A percentile compares a stretch with the other conserved stretches of the same genome.
Evolutionary conservation across 2,797 vertebrate genomes (phyloP).

Genomic region (Molossus alvarezi): DNA sequence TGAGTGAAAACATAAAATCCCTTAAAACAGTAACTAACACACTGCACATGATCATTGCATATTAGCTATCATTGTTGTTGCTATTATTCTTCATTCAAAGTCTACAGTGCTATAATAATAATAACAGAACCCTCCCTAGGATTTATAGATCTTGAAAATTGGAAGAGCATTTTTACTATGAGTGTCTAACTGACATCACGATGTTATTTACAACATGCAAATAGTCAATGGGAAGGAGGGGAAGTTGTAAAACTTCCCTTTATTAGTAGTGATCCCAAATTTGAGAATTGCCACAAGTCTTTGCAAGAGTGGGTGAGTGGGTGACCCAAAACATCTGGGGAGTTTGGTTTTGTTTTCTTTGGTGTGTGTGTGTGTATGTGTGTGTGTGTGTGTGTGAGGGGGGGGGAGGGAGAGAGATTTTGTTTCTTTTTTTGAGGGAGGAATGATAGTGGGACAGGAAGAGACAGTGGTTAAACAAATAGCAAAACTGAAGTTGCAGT

Average conservation of each 20-base stretch:
- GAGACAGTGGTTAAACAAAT: not conserved
- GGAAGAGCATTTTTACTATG: conserved; percentile 79
- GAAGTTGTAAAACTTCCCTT: conserved; percentile 68
- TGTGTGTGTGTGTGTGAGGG: no score
- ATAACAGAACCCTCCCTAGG: conserved; percentile 48
- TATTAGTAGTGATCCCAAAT: conserved; percentile 3
- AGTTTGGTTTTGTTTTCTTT: conserved; percentile 8
- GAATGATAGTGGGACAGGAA: not conserved
- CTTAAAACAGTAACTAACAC: not conserved
- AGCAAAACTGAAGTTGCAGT: not conserved
- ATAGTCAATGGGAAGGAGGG: conserved; percentile 75
- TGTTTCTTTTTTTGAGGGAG: not conserved
- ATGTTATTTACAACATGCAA: conserved; percentile 80
- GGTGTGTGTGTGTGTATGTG: not conserved
- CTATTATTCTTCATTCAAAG: not conserved
- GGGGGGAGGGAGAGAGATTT: not conserved
- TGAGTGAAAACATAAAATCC: not conserved
- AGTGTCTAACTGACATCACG: conserved; percentile 48
- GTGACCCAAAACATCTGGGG: not conserved
- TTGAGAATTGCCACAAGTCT: conserved; percentile 15
- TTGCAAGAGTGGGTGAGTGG: not conserved
- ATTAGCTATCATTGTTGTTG: not conserved
- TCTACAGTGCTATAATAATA: not conserved
- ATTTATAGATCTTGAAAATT: conserved; percentile 81
- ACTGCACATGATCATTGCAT: not conserved